Evolutionary conservation across 1,140 invertebrate species (phyloP).

Genomic region (Frieseomelitta varia): DNA sequence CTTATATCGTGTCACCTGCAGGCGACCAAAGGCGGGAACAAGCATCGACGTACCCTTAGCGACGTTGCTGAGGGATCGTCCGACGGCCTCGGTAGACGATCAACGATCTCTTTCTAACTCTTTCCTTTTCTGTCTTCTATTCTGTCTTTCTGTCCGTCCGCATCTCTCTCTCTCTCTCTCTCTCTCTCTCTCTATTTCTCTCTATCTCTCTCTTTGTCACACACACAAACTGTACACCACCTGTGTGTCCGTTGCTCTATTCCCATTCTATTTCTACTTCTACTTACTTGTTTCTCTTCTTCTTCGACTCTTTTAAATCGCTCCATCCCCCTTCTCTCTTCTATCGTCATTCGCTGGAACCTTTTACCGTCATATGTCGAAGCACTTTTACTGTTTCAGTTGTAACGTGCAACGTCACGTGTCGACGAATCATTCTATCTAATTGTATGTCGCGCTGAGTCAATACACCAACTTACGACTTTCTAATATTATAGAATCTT

Average conservation of each 20-base stretch:
- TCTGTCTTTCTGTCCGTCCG: constrained; percentile 50
- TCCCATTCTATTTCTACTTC: neutral
- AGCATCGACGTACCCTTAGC: constrained; percentile 80
- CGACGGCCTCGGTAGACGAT: constrained; percentile 81
- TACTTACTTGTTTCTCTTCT: neutral
- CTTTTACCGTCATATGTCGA: neutral
- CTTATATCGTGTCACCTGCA: constrained; percentile 92
- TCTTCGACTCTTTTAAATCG: neutral
- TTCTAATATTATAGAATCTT: too few relatives aligned
- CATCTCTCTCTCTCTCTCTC: too few relatives aligned
- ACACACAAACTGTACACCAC: constrained; percentile 7
- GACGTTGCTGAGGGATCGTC: constrained; percentile 83
- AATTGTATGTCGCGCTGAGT: neutral
- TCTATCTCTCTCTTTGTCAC: too few relatives aligned
- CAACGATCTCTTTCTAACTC: constrained; percentile 68
- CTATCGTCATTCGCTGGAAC: constrained; percentile 2
- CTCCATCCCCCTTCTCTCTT: neutral
- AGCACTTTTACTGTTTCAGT: neutral
- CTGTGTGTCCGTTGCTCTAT: neutral
- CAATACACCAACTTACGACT: neutral
- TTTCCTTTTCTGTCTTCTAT: constrained; percentile 66
- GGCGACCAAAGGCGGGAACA: constrained; percentile 79
- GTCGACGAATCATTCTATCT: neutral
- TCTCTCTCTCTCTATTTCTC: too few relatives aligned
- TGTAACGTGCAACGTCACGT: neutral